phyloP scores from a whole-genome alignment of 2,113 vertebrate species.

The Salvelinus fontinalis region DNA sequence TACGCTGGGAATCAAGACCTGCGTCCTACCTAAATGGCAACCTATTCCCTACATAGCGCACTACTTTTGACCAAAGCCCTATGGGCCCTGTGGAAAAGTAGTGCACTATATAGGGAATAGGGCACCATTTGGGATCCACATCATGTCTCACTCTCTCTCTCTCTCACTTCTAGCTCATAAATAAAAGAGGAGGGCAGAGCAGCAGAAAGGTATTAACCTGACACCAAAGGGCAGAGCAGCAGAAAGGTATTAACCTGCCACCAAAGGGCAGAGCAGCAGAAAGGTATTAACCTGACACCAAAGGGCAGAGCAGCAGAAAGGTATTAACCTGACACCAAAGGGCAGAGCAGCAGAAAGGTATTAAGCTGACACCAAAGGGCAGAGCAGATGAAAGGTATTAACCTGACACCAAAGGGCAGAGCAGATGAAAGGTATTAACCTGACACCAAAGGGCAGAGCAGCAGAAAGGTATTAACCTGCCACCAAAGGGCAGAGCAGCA shows the following conservation, averaged over 20 bases:
- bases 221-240: slow-evolving; percentile 19
- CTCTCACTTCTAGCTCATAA: slow-evolving; percentile 25
- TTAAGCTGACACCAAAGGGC: slow-evolving; percentile 30
- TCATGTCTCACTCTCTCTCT: too few relatives aligned
- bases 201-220: slow-evolving; percentile 28
- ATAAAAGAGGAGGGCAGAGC: slow-evolving; percentile 31
- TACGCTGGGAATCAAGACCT: neutral
- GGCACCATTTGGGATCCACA: too few relatives aligned
- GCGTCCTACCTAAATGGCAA: too few relatives aligned
- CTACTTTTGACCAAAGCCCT: too few relatives aligned
- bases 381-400: slow-evolving; percentile 20
- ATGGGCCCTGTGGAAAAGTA: too few relatives aligned
- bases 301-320: slow-evolving; percentile 17
- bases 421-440: slow-evolving; percentile 27
- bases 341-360: slow-evolving; percentile 19
- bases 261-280: slow-evolving; percentile 14
- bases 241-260: slow-evolving; percentile 33
- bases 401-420: slow-evolving; percentile 26
- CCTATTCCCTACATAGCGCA: too few relatives aligned
- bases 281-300: slow-evolving; percentile 32
- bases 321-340: slow-evolving; percentile 32
- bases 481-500: slow-evolving; percentile 14
- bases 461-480: slow-evolving; percentile 29
- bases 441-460: slow-evolving; percentile 19
- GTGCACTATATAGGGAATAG: neutral